Evolutionary conservation across 2,113 vertebrate genomes (phyloP).

Genomic region (Lamprologus ornatipinnis): DNA sequence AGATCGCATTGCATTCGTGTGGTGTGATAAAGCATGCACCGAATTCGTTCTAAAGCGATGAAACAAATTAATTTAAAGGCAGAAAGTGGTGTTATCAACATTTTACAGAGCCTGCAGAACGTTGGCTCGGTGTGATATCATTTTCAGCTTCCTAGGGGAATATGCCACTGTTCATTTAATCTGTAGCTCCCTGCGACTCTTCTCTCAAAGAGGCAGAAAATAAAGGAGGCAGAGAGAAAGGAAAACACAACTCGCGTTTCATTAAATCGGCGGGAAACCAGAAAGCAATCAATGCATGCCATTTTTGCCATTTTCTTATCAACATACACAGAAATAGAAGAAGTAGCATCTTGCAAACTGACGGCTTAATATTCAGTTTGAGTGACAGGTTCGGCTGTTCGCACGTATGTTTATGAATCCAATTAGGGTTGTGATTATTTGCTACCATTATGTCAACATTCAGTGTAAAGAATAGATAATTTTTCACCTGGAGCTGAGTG

Average conservation of each 20-base stretch:
- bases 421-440: not conserved
- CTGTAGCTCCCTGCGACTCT: conserved; percentile 17
- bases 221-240: conserved; percentile 6
- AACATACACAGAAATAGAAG: not conserved
- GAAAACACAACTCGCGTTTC: conserved; percentile 30
- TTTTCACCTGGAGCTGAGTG: not conserved
- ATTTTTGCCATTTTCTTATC: conserved; percentile 35
- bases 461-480: not conserved
- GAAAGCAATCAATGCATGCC: conserved; percentile 36
- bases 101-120: conserved; percentile 3
- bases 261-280: conserved; percentile 32
- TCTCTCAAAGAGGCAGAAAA: conserved; percentile 27
- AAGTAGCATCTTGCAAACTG: not conserved
- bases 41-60: not conserved
- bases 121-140: conserved; percentile 27
- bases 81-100: conserved; percentile 28
- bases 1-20: not conserved
- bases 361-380: not conserved
- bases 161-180: conserved; percentile 30
- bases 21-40: not conserved
- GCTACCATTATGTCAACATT: not conserved
- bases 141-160: conserved; percentile 42
- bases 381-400: not conserved
- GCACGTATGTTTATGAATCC: not conserved
- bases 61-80: conserved; percentile 24